A percentile compares a stretch with the other conserved stretches of the same genome.
phyloP scores from a whole-genome alignment of 2,797 vertebrate genomes.

The Parambassis ranga region DNA sequence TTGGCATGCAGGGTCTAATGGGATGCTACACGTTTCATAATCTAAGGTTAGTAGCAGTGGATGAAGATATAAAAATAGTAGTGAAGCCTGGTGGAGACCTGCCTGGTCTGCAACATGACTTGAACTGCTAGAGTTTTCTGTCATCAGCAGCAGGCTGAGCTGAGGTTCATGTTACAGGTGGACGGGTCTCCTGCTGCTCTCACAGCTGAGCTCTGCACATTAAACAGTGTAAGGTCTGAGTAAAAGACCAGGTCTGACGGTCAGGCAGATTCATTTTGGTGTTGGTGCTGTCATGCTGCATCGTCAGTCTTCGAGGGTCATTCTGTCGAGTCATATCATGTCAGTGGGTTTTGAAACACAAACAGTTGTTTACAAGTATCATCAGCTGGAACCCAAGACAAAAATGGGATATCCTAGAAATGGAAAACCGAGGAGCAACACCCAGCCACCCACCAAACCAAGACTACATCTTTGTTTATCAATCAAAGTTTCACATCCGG shows the following conservation, averaged over 20 bases:
- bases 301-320: neutral
- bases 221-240: too few relatives aligned
- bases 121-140: slow-evolving; percentile 6
- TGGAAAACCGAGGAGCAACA: too few relatives aligned
- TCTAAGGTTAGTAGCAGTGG: neutral
- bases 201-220: neutral
- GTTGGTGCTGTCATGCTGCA: neutral
- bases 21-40: too few relatives aligned
- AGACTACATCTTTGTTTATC: too few relatives aligned
- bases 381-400: neutral
- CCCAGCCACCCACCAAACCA: too few relatives aligned
- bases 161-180: slow-evolving; percentile 40
- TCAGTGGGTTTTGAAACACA: neutral
- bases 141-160: slow-evolving; percentile 17
- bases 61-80: slow-evolving; percentile 17
- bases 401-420: neutral
- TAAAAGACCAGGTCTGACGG: too few relatives aligned
- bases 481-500: neutral
- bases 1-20: too few relatives aligned
- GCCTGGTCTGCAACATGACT: neutral
- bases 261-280: neutral
- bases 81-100: neutral
- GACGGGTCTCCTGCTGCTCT: slow-evolving; percentile 3
- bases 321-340: slow-evolving; percentile 5
- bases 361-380: slow-evolving; percentile 5